phyloP scores from a whole-genome alignment of 2,888 invertebrate species.

The Diploptera punctata region DNA sequence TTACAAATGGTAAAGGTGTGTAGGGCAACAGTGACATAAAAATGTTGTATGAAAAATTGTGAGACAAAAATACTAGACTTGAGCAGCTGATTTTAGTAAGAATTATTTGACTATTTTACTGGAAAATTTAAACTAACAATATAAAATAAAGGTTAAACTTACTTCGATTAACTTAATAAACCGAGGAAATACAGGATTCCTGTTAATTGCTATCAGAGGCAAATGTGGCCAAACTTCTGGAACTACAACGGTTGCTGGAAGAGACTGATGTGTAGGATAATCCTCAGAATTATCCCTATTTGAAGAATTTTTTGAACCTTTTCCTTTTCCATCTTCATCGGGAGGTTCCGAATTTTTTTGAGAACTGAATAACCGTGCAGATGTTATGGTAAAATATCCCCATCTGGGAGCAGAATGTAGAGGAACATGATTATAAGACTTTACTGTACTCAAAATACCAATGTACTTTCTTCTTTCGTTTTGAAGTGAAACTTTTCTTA shows the following conservation, averaged over 20 bases:
- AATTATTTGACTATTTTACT: too few species aligned
- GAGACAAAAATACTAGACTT: too few species aligned
- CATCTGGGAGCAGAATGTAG: neutral
- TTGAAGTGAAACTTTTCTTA: conserved; percentile 10
- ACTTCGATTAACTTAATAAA: conserved; percentile 98
- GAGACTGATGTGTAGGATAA: conserved; percentile 35
- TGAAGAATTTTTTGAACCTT: neutral
- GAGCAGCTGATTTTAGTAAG: too few species aligned
- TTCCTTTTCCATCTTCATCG: neutral
- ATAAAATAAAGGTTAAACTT: too few species aligned
- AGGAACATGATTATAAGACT: neutral
- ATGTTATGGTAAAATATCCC: neutral
- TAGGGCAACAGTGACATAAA: too few species aligned
- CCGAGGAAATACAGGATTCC: conserved; percentile 96
- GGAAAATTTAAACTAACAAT: too few species aligned
- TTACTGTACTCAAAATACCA: neutral
- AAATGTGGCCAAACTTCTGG: conserved; percentile 97
- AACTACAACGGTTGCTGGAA: conserved; percentile 90
- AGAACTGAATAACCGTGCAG: neutral
- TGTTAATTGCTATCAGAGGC: conserved; percentile 91
- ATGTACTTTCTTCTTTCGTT: neutral
- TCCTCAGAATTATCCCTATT: conserved; percentile 7
- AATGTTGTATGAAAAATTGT: too few species aligned
- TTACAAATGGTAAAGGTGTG: too few species aligned
- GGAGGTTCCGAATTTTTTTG: too few species aligned